Base-by-base conservation (phyloP, 92 coral and sea anemone species). In the Galaxea fascicularis region DNA sequence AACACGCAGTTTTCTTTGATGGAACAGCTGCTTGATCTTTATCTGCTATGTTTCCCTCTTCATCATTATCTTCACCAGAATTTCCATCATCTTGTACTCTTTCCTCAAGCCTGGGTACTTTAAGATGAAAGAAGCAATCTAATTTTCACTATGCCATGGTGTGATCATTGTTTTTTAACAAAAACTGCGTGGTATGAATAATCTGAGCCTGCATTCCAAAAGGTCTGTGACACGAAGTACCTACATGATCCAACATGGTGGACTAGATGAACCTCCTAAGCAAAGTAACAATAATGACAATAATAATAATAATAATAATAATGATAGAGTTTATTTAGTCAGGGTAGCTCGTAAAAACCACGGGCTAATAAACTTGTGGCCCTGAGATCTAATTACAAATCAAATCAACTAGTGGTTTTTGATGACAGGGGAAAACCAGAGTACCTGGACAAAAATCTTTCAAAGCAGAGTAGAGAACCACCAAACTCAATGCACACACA, bases 21-120 rank as follows among this genome's bases (percentile, higher is more conserved):
- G 74, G 27, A 69, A 69, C 74, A 69, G 53, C 74, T 69, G n/a
- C 53, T 69, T 69, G 28, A 44, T 69, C 74, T 69, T 69, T 69
- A 69, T 39, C 41, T 69, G 74, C 74, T 41, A 69, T 54, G 1
- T 69, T 69, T 17, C 15, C 74, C 53, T 69, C 53, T 69, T 69
- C 74, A 39, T 69, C 10, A 54, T 44, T 54, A 20, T 39, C 74
- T 69, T 44, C 74, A 44, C 74, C 74, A 31, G 73, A 67, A 30
- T 30, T 67, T 67, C 73, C 24, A 35, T 67, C 73, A 28, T 67
- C 73, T 67, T 67, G 47, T 35, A 67, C 49, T 67, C 49, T 67
- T 28, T 67, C 73, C 25, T 67, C 73, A 67, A 67, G 49, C 49
- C 73, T 29, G 25, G 73, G 47, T 17, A 31, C 24, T 35, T 30